Base-by-base conservation (phyloP, 2,113 vertebrate species). In the Baryphthengus martii region DNA sequence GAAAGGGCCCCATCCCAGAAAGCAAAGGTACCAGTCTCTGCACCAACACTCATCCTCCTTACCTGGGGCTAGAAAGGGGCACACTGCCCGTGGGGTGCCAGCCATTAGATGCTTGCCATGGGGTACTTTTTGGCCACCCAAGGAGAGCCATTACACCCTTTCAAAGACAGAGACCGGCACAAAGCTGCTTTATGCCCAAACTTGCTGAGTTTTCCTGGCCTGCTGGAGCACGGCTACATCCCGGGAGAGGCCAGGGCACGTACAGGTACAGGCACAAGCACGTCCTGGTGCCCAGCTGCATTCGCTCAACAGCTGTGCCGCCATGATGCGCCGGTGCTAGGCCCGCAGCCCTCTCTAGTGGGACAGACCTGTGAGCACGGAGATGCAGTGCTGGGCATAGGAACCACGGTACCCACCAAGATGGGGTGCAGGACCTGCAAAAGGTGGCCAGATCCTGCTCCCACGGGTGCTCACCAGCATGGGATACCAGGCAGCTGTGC, bases 381-480 rank as follows among this genome's bases (percentile, higher is more conserved):
- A 53, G 40, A 42, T 9, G 50, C n/a, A 3, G 44, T 2, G 39
- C 6, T 4, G 28, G 40, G 5, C 35, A 23, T 1, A 5, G 55
- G 35, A 39, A 17, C 19, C 2, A 3, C 6, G 2, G 39, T 20
- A 21, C 35, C 26, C 16, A 2, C 40, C 2, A 6, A 13, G 37
- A 3, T 5, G 4, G 33, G 33, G 12, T 8, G 21, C 29, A 8
- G n/a, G 13, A n/a, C 13, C 3, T 1, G 61, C 23, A 13, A 15
- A 15, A 16, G 8, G 17, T 3, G 14, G 28, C 26, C 35, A 19
- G 7, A 35, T 4, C 65, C n/a, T 5, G 12, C 11, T 65, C 33
- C 47, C 2, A 3, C 6, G 10, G 17, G 19, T 2, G 2, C 24
- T 29, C 28, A 1, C 26, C 25, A 39, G 26, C n/a, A 9, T 0